Conservation (phyloP, 2,797 vertebrate species). For the Crenuchus spilurus region DNA sequence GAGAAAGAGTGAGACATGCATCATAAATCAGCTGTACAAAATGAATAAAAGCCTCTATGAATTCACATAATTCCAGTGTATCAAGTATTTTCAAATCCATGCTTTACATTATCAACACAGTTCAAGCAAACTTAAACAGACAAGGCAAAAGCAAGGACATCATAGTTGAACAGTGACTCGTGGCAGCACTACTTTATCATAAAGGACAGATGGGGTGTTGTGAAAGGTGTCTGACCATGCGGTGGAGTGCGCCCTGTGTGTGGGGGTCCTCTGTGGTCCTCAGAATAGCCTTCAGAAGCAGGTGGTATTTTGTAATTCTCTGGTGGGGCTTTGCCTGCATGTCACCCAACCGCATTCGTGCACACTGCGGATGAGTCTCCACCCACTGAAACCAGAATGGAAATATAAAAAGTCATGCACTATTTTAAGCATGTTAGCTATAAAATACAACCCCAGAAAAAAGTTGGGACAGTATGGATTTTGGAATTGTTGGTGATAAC, state of each 20-base stretch:
- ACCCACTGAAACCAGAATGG: slow-evolving; percentile 78
- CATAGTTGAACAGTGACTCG: too few species aligned
- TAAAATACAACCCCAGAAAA: too few species aligned
- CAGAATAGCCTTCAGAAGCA: slow-evolving; percentile 82
- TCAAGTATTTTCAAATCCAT: too few species aligned
- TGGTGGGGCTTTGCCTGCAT: slow-evolving; percentile 87
- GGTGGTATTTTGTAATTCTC: slow-evolving; percentile 87
- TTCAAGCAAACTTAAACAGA: too few species aligned
- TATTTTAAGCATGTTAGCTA: not conserved
- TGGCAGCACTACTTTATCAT: not conserved
- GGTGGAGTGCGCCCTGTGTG: slow-evolving; percentile 63
- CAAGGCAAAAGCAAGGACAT: too few species aligned
- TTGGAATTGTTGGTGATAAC: too few species aligned
- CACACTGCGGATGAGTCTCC: slow-evolving; percentile 79
- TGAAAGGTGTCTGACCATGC: slow-evolving; percentile 72
- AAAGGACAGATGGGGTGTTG: not conserved
- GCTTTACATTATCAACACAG: too few species aligned
- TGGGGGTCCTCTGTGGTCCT: slow-evolving; percentile 72
- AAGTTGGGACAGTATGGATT: too few species aligned
- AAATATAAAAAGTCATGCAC: not conserved
- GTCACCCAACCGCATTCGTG: slow-evolving; percentile 82
- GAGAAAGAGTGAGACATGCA: not conserved
- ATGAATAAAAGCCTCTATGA: too few species aligned
- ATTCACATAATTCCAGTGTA: too few species aligned
- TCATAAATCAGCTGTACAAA: too few species aligned